Evolutionary conservation across 2,888 invertebrate genomes (phyloP).

Genomic region (Phaonia tiefii): DNA sequence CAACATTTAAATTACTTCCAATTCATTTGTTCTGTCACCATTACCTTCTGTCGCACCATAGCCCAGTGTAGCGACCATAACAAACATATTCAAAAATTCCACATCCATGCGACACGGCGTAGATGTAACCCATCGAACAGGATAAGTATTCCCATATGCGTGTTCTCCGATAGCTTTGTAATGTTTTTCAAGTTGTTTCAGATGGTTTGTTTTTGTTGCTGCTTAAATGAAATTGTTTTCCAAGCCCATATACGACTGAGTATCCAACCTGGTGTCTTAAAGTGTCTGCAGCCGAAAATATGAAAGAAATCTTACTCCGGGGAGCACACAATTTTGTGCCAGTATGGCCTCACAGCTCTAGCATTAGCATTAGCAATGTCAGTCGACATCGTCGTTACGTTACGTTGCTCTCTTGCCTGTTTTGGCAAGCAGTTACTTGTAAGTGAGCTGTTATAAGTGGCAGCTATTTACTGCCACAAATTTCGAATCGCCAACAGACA

Average conservation of each 20-base stretch:
- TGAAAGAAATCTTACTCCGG: slow-evolving; percentile 39
- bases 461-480: slow-evolving; percentile 65
- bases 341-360: slow-evolving; percentile 40
- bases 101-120: slow-evolving; percentile 11
- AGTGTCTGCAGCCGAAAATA: slow-evolving; percentile 34
- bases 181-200: slow-evolving; percentile 32
- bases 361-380: slow-evolving; percentile 5
- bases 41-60: no score
- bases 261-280: neutral
- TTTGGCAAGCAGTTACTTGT: slow-evolving; percentile 43
- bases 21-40: no score
- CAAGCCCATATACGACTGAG: no score
- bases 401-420: slow-evolving; percentile 5
- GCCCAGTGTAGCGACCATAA: neutral
- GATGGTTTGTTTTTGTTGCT: slow-evolving; percentile 40
- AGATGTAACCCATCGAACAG: slow-evolving; percentile 40
- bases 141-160: slow-evolving; percentile 61
- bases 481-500: slow-evolving; percentile 51
- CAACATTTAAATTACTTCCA: no score
- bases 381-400: slow-evolving; percentile 1
- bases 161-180: slow-evolving; percentile 59
- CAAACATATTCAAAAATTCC: neutral
- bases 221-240: slow-evolving; percentile 49
- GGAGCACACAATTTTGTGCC: slow-evolving; percentile 52
- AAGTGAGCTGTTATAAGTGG: slow-evolving; percentile 68